Evolutionary conservation across 2,888 invertebrate species (phyloP), one percentile per base, ranked within the genome.

Genomic region (Euclidia mi): DNA sequence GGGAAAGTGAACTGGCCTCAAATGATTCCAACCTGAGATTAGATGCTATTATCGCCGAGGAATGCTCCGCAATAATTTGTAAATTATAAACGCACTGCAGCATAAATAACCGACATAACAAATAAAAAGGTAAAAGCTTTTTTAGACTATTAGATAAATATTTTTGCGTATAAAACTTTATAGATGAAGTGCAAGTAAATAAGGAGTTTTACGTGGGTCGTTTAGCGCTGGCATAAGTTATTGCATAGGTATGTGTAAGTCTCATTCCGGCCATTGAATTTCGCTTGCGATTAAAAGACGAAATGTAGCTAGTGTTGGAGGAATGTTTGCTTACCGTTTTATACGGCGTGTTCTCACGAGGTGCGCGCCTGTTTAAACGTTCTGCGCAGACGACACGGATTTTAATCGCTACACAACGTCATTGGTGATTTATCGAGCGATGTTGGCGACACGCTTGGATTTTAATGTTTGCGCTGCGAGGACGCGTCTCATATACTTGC

Each of bases 391-490:
- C 85, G 84, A 88, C 90, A 85, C 88, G 88, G 86, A 88, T 90
- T 90, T 87, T 89, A 90, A 89, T 89, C 90, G 87, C 81, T 79
- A 77, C 82, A 84, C 82, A 83, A 81, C 82, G 88, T 88, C 88
- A 85, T 81, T 81, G 82, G 81, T 85, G 88, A 91, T 91, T 91
- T 91, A 91, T 89, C 82, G 84, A 66, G 48, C 75, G 74, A 71
- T 76, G 74, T 64, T 70, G 67, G 74, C 69, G 64, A 73, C 74
- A 74, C 71, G 67, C 73, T 70, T 73, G 71, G 60, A 77, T 77
- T 75, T 77, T 77, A 77, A 77, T 76, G 76, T 69, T 58, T 66
- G 46, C 56, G 49, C 55, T 55, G 44, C 50, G 66, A 58, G 61
- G 66, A 79, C 73, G 67, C 65, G 71, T 48, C 51, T 62, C 57